Evolutionary conservation across 1,140 invertebrate genomes (phyloP).

Genomic region (Hetaerina americana): DNA sequence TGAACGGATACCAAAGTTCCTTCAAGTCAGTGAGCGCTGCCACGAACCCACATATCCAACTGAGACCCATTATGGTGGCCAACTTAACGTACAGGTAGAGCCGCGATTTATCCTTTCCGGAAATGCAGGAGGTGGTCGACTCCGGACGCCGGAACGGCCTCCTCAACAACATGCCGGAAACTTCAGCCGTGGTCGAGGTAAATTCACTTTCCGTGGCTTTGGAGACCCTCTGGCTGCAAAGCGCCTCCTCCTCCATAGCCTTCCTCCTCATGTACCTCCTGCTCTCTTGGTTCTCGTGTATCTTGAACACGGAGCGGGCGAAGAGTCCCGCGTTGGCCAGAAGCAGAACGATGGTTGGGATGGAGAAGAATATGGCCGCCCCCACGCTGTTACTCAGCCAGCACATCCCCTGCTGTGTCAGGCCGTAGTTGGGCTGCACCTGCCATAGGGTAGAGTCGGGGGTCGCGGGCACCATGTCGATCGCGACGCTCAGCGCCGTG

Average conservation of each 20-base stretch:
- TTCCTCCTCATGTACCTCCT: background rate
- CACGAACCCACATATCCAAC: background rate
- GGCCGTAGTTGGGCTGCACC: slow-evolving; percentile 10
- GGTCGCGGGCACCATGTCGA: background rate
- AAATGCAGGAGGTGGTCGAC: background rate
- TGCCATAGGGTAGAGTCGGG: slow-evolving; percentile 19
- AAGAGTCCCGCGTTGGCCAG: slow-evolving; percentile 29
- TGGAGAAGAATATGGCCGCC: slow-evolving; percentile 28
- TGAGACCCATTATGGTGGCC: background rate
- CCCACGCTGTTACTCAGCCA: slow-evolving; percentile 24
- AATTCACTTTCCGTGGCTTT: background rate
- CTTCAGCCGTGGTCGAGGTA: background rate
- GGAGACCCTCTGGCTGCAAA: background rate
- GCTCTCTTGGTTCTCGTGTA: slow-evolving; percentile 11
- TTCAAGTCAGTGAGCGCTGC: slow-evolving; percentile 7
- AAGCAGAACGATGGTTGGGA: slow-evolving; percentile 28
- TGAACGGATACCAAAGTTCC: slow-evolving; percentile 30
- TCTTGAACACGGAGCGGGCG: slow-evolving; percentile 23
- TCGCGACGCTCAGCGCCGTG: slow-evolving; percentile 17
- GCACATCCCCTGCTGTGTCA: slow-evolving; percentile 21
- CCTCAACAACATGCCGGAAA: background rate
- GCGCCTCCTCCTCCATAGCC: background rate
- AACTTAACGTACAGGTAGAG: background rate
- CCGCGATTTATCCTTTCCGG: background rate
- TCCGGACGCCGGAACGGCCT: background rate